Base-by-base conservation (phyloP, 2,113 vertebrate species). In the Hypocryptadius cinnamomeus region DNA sequence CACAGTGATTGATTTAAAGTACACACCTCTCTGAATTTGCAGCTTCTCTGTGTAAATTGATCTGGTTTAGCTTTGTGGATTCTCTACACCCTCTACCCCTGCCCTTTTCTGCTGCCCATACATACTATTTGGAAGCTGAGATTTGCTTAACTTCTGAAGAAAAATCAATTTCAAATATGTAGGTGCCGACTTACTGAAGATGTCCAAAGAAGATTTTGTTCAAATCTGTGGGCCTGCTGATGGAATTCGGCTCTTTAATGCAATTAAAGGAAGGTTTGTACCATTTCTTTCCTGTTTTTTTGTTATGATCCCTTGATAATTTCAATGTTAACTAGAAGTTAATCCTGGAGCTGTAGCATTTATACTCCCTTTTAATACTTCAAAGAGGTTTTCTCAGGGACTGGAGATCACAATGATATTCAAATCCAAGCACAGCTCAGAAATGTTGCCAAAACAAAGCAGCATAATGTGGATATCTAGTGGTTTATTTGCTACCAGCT, bases 191-290 rank as follows among this genome's bases (percentile, higher is more conserved):
- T 97, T 99, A 94, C 89, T 99, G 96, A 99, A 98, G 95, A 99
- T 99, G 99, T 98, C 98, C 93, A 98, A 98, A 91, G 98, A 99
- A 27, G 99, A 99, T 77, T 97, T 99, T 96, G 97, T 99, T 93
- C 99, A 99, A 97, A 98, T 99, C 93, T 99, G 99, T 91, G 99
- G 99, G 23, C 98, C 99, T 39, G 98, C 99, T 47, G 99, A 99
- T 53, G 99, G 99, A 47, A 99, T 99, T 96, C 98, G 99, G 42
- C 98, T 99, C 88, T 99, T 99, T 85, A 99, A 99, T 68, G 98
- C 98, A 47, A 98, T 99, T 97, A 99, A 99, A 97, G 98, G 99
- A 98, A 98, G 99, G 99, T 99, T 83, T 77, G 98, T 98, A 81
- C 65, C 27, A 16, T 56, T 89, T 74, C 90, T 70, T 92, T 92